Percentiles rank a stretch among this genome's conserved stretches.
Evolutionary conservation across 1,140 invertebrate species (phyloP).

Genomic region (Potamilus streckersoni): DNA sequence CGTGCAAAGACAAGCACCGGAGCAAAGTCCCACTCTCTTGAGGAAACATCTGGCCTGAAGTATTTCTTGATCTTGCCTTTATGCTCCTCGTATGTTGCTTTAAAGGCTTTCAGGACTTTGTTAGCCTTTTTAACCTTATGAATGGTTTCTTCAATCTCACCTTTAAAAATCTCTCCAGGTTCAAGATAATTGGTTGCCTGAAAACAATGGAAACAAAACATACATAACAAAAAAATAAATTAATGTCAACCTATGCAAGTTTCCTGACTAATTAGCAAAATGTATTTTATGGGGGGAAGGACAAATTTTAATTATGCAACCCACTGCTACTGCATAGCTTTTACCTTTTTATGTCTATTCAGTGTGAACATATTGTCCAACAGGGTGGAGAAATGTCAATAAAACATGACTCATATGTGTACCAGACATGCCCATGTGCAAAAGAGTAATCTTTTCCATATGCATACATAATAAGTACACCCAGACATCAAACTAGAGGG

Average conservation of each 20-base stretch:
- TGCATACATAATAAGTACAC: too few relatives aligned
- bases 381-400: too few relatives aligned
- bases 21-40: constrained; percentile 87
- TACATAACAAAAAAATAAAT: background rate
- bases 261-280: too few relatives aligned
- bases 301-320: too few relatives aligned
- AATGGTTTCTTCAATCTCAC: constrained; percentile 71
- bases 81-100: constrained; percentile 75
- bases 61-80: constrained; percentile 76
- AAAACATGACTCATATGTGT: too few relatives aligned
- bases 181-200: constrained; percentile 86
- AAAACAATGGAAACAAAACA: constrained; percentile 24
- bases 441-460: too few relatives aligned
- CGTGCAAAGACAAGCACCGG: constrained; percentile 85
- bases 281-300: too few relatives aligned
- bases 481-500: too few relatives aligned
- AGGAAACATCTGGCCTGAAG: constrained; percentile 73
- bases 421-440: too few relatives aligned
- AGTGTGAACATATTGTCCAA: too few relatives aligned
- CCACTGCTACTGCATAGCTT: too few relatives aligned
- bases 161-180: constrained; percentile 83
- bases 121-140: constrained; percentile 89
- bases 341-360: too few relatives aligned
- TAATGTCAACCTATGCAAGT: background rate
- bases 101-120: constrained; percentile 79